A percentile compares a stretch with the other conserved stretches of the same genome.
Conservation (phyloP, 2,888 invertebrate species). For the Stegana nigrithorax region DNA sequence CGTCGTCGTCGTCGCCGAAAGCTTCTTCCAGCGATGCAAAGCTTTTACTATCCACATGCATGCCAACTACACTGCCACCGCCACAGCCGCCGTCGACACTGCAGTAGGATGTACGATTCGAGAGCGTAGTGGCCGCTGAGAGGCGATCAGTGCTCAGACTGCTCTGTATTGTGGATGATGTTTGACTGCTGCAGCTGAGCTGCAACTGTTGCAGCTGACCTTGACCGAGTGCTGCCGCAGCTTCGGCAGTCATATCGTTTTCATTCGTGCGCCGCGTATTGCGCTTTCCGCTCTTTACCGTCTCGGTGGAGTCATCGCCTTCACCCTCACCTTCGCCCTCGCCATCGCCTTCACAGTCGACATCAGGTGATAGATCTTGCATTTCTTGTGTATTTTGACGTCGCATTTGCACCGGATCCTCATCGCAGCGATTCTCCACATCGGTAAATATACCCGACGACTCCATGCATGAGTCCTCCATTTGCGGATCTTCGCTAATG, state of each 20-base stretch:
- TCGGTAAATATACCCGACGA: constrained; percentile 91
- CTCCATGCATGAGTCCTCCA: constrained; percentile 86
- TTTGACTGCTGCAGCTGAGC: constrained; percentile 48
- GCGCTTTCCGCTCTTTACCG: constrained; percentile 69
- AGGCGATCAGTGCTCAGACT: constrained; percentile 55
- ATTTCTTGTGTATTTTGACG: constrained; percentile 50
- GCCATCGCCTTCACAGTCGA: constrained; percentile 36
- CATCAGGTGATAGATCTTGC: constrained; percentile 75
- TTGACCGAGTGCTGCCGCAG: constrained; percentile 49
- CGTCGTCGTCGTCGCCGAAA: constrained; percentile 35
- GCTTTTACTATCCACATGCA: constrained; percentile 52
- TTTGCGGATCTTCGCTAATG: constrained; percentile 70
- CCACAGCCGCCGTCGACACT: constrained; percentile 60
- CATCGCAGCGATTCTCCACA: constrained; percentile 81
- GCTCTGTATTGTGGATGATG: constrained; percentile 59
- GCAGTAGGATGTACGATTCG: constrained; percentile 65
- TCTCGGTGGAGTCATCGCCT: constrained; percentile 67
- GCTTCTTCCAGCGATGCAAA: constrained; percentile 61
- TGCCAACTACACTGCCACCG: constrained; percentile 51
- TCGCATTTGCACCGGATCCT: constrained; percentile 69
- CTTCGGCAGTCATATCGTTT: constrained; percentile 21
- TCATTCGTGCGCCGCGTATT: constrained; percentile 63
- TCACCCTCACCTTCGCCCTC: constrained; percentile 66
- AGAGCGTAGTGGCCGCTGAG: constrained; percentile 55
- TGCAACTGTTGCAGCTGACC: constrained; percentile 39